Evolutionary conservation across 1,140 invertebrate genomes (phyloP).

Genomic region (Drosophila leontia): DNA sequence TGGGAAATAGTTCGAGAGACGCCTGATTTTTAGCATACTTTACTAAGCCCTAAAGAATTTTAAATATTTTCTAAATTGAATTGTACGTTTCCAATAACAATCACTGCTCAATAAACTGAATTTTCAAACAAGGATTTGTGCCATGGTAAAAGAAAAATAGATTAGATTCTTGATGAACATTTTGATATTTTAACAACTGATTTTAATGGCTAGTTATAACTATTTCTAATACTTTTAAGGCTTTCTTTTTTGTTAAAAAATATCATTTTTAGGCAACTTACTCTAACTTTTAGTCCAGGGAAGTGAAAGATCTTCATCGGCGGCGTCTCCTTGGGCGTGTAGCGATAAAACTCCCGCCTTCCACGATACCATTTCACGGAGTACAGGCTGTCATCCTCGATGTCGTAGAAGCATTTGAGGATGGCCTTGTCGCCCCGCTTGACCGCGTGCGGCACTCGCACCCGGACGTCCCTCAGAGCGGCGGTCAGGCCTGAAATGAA

Average conservation of each 20-base stretch:
- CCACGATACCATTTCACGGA: conserved; percentile 95
- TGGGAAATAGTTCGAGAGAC: too few relatives aligned
- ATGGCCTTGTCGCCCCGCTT: conserved; percentile 88
- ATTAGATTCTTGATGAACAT: not conserved
- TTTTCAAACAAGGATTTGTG: not conserved
- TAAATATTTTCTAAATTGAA: too few relatives aligned
- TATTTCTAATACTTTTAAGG: not conserved
- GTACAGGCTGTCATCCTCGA: conserved; percentile 91
- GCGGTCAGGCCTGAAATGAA: conserved; percentile 52
- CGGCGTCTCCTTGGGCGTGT: conserved; percentile 90
- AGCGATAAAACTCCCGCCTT: conserved; percentile 91
- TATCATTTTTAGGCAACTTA: conserved; percentile 84
- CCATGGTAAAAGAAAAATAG: not conserved
- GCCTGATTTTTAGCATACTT: not conserved
- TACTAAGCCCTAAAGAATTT: not conserved
- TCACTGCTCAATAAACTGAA: not conserved
- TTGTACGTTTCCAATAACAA: too few relatives aligned
- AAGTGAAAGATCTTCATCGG: conserved; percentile 91
- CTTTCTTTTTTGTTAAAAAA: not conserved
- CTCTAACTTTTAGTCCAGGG: conserved; percentile 90
- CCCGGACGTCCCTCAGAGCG: conserved; percentile 87
- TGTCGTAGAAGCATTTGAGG: conserved; percentile 91
- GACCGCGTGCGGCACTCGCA: conserved; percentile 89
- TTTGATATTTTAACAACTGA: not conserved
- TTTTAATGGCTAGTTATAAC: too few relatives aligned